Base-by-base conservation (phyloP, 2,888 invertebrate genomes). In the Exephanes ischioxanthus region DNA sequence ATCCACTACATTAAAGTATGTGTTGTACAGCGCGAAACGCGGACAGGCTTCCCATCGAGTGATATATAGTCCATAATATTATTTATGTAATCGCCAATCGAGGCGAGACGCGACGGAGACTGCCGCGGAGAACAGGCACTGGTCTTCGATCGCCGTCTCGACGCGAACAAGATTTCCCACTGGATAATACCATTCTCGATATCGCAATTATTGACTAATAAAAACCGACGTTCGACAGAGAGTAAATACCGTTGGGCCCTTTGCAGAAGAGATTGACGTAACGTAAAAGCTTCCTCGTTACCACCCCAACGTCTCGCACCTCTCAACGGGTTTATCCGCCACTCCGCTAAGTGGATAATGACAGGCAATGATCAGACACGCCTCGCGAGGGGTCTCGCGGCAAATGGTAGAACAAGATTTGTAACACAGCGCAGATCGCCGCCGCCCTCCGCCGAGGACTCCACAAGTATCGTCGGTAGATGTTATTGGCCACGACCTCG, bases 361-460 rank as follows among this genome's bases (percentile, higher is more conserved):
- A 68, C 48, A 48, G 68, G 16, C 6, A 68, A 48, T 68, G 68
- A 68, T 68, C 26, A 11, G 68, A 68, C 48, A 9, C 67, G 67
- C 37, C 66, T 37, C 37, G 19, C 7, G 37, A 41, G 58, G 45
- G 45, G 26, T 61, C 37, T 45, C 67, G n/a, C 16, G 9, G 55
- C 22, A 22, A 55, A 55, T 22, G 19, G 55, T 22, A 11, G 11
- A 55, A 55, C 19, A 26, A 58, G 58, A 58, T 58, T 22, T 26
- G 26, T 22, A 58, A 11, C 14, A 58, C 11, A 58, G 22, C 26
- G 14, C 58, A 14, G 45, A 48, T 3, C 26, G 22, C 58, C 26
- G 14, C 11, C 22, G 58, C 0, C 26, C 4, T 26, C 22, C 19
- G 55, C 58, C 7, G 11, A 58, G 26, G 22, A 26, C 14, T 58